A percentile compares a stretch with the other conserved stretches of the same genome.
Evolutionary conservation across 1,140 invertebrate genomes (phyloP).

Genomic region (Atta cephalotes): DNA sequence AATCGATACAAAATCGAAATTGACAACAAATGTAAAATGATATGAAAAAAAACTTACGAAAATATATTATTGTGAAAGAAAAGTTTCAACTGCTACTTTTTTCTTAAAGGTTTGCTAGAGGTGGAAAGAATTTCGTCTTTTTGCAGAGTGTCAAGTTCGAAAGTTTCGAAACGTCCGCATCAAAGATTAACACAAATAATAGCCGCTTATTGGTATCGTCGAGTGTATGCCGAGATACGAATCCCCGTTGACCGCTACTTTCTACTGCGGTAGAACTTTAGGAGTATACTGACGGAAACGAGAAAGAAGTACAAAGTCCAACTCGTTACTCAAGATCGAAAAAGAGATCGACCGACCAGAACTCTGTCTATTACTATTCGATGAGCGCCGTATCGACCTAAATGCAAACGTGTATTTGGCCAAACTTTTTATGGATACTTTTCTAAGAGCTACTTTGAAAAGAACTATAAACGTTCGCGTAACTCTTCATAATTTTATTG

Average conservation of each 20-base stretch:
- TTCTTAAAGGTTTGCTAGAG: neutral
- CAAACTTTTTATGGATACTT: conserved; percentile 33
- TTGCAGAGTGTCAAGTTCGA: conserved; percentile 39
- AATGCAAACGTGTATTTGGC: conserved; percentile 55
- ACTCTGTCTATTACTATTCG: conserved; percentile 69
- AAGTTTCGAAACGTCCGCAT: conserved; percentile 60
- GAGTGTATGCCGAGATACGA: conserved; percentile 65
- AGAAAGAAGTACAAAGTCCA: conserved; percentile 74
- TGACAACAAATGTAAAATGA: neutral
- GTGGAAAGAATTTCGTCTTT: neutral
- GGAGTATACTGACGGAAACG: conserved; percentile 67
- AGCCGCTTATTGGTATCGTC: conserved; percentile 74
- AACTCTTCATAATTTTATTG: conserved; percentile 13
- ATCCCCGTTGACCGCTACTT: conserved; percentile 76
- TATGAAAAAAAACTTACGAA: conserved; percentile 30
- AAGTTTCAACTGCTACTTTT: conserved; percentile 12
- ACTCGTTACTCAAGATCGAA: conserved; percentile 72
- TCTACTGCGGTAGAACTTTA: conserved; percentile 64
- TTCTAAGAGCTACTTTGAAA: conserved; percentile 28
- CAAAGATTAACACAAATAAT: conserved; percentile 77
- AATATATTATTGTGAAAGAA: conserved; percentile 40
- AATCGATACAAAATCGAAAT: neutral
- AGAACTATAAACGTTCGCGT: conserved; percentile 35
- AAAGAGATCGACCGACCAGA: conserved; percentile 53
- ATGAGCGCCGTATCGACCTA: conserved; percentile 64